Evolutionary conservation across 2,797 vertebrate species (phyloP), one percentile per base, ranked within the genome.

Genomic region (Sebastes glaucus): DNA sequence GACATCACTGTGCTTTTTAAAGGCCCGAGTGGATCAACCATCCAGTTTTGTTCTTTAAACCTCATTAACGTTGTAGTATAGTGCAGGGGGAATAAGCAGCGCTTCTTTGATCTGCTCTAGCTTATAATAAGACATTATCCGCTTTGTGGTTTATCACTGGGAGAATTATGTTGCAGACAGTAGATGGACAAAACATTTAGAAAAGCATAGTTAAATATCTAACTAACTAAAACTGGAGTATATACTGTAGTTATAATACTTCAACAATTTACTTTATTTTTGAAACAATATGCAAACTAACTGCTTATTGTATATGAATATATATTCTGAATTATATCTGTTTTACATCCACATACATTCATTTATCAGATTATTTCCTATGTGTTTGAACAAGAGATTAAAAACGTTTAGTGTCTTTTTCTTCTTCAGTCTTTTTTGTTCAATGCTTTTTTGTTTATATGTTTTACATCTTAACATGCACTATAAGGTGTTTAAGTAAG

Each of bases 1-100:
- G 63, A 84, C 32, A 61, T 46, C 32, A 61, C 65, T 69, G n/a
- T 38, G 63, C 59, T 77, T 68, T 84, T 77, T 65, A 78, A 60
- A 78, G 46, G 53, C 71, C 74, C 62, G 30, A 2, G 65, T 81
- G 75, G 74, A 65, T 77, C 64, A 75, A 16, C 30, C 8, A 33
- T 52, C 18, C 7, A 42, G 64, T 61, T 82, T 80, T 38, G 64
- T 30, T 76, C 68, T 74, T 71, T 53, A 59, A 46, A 75, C 69
- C 57, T 53, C 71, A 64, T 80, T 69, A 82, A 46, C 52, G 11
- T 57, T 71, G n/a, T 27, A 38, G 28, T 23, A 30, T 33, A 69
- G 25, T 23, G 4, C 6, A 22, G 55, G 30, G 42, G 49, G 76
- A 66, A 67, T 32, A 64, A 11, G 13, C 20, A 53, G 13, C 10